These are phyloP conservation scores for Acrobasis consociella DNA, from an alignment of 2,888 invertebrate species.

Conservation along the genomic window DNA sequence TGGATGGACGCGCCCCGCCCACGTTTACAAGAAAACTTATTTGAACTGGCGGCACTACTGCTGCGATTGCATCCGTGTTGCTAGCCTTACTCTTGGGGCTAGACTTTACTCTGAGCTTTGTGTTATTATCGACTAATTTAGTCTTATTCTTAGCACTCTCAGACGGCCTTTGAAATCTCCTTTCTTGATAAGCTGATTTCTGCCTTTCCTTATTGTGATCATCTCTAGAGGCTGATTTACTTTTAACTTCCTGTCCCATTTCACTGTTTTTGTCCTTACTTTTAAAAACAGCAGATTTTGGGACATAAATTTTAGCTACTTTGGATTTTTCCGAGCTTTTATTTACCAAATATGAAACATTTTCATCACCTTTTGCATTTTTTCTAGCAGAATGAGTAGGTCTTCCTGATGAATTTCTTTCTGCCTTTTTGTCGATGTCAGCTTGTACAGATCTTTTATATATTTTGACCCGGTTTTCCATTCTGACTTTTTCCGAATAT, in stretches of 20 bases:
- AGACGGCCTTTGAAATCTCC: constrained; percentile 24
- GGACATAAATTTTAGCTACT: constrained; percentile 37
- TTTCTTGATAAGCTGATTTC: constrained; percentile 20
- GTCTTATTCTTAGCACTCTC: constrained; percentile 31
- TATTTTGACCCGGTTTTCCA: constrained; percentile 71
- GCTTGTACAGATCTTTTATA: constrained; percentile 63
- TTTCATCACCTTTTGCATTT: constrained; percentile 35
- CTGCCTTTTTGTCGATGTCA: constrained; percentile 49
- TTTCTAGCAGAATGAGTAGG: constrained; percentile 37
- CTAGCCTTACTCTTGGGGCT: constrained; percentile 46
- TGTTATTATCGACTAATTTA: constrained; percentile 27
- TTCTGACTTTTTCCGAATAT: constrained; percentile 75
- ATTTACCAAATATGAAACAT: constrained; percentile 62
- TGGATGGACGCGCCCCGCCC: constrained; percentile 59
- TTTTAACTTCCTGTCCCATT: constrained; percentile 28
- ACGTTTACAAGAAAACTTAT: constrained; percentile 70
- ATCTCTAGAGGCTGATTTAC: constrained; percentile 32
- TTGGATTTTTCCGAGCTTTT: constrained; percentile 46
- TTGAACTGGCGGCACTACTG: constrained; percentile 55
- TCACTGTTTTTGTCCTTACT: constrained; percentile 34
- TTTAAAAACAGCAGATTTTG: constrained; percentile 52
- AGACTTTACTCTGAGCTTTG: constrained; percentile 43
- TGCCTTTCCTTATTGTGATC: constrained; percentile 20
- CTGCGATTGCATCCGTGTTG: constrained; percentile 41
- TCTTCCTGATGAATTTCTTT: constrained; percentile 40